Conservation (phyloP, 2,113 vertebrate species). For the Climacteris rufus region DNA sequence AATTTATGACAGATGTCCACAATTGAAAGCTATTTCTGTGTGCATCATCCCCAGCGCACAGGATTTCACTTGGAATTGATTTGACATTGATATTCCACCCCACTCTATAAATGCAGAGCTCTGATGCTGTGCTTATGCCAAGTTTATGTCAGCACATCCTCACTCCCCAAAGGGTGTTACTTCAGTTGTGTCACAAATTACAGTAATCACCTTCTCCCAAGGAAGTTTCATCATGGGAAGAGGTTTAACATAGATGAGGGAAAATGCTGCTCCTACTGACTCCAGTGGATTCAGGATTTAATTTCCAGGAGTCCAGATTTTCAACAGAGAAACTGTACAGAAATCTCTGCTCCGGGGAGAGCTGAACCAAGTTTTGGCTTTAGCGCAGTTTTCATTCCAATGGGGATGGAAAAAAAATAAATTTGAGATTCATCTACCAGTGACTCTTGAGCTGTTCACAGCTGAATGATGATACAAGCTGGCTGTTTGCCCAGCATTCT, state of each 20-base stretch:
- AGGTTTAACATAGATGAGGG: background rate
- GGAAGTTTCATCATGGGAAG: background rate
- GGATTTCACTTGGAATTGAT: background rate
- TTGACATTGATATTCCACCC: background rate
- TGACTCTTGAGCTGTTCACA: background rate
- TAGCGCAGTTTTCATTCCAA: background rate
- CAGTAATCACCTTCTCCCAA: background rate
- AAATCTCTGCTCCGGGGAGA: background rate
- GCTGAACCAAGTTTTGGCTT: background rate
- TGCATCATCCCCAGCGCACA: background rate
- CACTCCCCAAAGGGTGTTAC: background rate
- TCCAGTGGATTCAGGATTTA: background rate
- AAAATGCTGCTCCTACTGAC: background rate
- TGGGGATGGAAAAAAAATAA: background rate
- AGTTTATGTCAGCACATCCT: background rate
- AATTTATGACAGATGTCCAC: background rate
- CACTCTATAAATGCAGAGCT: background rate
- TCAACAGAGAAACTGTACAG: background rate
- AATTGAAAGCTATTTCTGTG: background rate
- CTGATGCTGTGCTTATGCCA: background rate
- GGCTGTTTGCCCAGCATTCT: slow-evolving; percentile 13
- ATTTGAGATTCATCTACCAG: background rate
- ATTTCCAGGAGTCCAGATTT: background rate
- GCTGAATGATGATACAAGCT: background rate
- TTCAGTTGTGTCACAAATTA: background rate